Base-by-base conservation (phyloP, 1,140 invertebrate genomes). In the Dendrolimus kikuchii region DNA sequence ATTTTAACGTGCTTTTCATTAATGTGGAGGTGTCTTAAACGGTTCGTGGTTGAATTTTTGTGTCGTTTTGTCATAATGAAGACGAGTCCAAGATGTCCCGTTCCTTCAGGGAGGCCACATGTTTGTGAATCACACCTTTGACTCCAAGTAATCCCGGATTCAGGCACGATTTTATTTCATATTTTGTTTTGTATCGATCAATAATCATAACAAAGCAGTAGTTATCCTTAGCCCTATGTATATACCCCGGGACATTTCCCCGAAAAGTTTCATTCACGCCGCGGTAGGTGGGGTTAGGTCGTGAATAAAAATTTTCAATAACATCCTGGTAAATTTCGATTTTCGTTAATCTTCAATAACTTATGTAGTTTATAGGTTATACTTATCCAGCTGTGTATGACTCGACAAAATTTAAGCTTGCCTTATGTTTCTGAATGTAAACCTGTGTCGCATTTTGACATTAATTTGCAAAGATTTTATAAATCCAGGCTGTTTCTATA, bases 251-350 rank as follows among this genome's bases (percentile, higher is more conserved):
- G 40, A 49, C 40, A 50, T 56, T 23, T 59, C 58, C 51, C 61
- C 71, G 66, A 76, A 77, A 74, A 74, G 71, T 69, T 80, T 77
- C 69, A 69, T 59, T 54, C 53, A 57, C 52, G 57, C 57, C 49
- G 55, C 72, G 62, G 60, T 77, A 81, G 81, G 79, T 85, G 77
- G 81, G 81, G 81, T 85, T 85, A 84, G 73, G 71, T 71, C 66
- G 60, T 74, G 58, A 64, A 23, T 23, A 42, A 52, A 67, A 64
- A 65, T 73, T 70, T 71, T 73, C 49, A 51, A 54, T 50, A 57
- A 57, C 55, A 56, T 53, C 40, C 43, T 5, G 45, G 42, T 50
- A 5, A 6, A 42, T 55, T 10, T 6, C 39, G 41, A 9, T 38
- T 5, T 46, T n/a, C 5, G 2, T 6, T 46, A 46, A n/a, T 46